A percentile compares a stretch with the other conserved stretches of the same genome.
Evolutionary conservation across 2,113 vertebrate species (phyloP).

Genomic region (Oncorhynchus tshawytscha): DNA sequence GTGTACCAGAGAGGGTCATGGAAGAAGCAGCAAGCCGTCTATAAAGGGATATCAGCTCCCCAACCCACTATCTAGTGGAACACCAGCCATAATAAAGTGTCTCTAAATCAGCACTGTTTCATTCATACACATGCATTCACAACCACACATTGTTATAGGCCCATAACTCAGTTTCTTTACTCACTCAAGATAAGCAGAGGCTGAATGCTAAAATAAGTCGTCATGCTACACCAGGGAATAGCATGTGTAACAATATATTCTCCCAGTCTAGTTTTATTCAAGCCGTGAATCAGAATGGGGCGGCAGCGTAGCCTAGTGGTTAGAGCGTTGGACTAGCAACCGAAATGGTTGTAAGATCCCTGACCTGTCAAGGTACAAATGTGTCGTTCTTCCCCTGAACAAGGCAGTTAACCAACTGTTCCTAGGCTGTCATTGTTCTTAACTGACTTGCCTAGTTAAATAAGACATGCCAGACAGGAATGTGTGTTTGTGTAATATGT

Average conservation of each 20-base stretch:
- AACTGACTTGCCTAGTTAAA: too few species aligned
- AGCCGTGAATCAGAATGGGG: slow-evolving; percentile 27
- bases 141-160: slow-evolving; percentile 59
- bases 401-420: too few species aligned
- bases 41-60: slow-evolving; percentile 67
- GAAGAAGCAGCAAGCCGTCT: slow-evolving; percentile 44
- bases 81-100: slow-evolving; percentile 58
- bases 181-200: slow-evolving; percentile 33
- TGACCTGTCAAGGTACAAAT: too few species aligned
- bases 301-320: too few species aligned
- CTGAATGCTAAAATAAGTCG: slow-evolving; percentile 53
- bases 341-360: too few species aligned
- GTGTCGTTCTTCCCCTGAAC: too few species aligned
- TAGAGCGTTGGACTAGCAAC: too few species aligned
- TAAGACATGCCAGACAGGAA: slow-evolving; percentile 46
- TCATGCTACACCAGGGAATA: slow-evolving; percentile 45
- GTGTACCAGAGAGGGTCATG: slow-evolving; percentile 40
- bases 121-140: slow-evolving; percentile 55
- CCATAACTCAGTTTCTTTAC: slow-evolving; percentile 60
- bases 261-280: slow-evolving; percentile 46
- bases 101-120: slow-evolving; percentile 58
- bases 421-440: too few species aligned
- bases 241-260: slow-evolving; percentile 36
- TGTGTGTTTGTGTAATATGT: slow-evolving; percentile 42
- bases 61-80: slow-evolving; percentile 56